Conservation (phyloP, 2,113 vertebrate genomes). For the Halichoerus grypus region DNA sequence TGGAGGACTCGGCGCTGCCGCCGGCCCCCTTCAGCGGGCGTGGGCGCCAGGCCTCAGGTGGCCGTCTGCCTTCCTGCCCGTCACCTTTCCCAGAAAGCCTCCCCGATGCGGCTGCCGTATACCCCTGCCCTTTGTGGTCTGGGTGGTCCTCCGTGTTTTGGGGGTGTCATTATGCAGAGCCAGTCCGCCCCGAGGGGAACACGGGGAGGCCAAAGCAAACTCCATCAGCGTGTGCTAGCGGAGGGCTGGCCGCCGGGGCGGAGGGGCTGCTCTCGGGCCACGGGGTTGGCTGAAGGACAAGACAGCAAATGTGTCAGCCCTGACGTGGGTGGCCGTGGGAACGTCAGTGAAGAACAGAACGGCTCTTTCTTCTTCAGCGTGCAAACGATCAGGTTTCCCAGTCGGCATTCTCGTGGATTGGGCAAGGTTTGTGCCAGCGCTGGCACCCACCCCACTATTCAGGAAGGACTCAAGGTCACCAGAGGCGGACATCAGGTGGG, state of each 20-base stretch:
- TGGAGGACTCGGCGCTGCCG: background rate
- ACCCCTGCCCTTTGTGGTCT: background rate
- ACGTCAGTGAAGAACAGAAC: background rate
- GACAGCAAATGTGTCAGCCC: background rate
- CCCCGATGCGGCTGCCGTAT: background rate
- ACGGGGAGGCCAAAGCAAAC: background rate
- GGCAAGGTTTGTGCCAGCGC: background rate
- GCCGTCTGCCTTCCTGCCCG: too few species aligned
- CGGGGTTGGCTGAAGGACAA: background rate
- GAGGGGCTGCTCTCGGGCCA: background rate
- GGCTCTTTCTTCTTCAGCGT: background rate
- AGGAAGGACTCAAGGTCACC: constrained; percentile 54
- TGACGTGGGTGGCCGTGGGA: background rate
- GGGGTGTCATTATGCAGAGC: background rate
- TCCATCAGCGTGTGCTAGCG: accelerated
- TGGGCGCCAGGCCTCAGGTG: background rate
- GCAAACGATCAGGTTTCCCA: constrained; percentile 31
- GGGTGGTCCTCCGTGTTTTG: background rate
- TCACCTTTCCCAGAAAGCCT: background rate
- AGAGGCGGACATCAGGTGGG: background rate
- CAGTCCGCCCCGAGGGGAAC: accelerated
- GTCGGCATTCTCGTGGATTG: background rate
- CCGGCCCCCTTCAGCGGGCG: background rate
- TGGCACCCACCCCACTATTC: background rate
- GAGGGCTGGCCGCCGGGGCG: background rate